Conservation (phyloP, 2,113 vertebrate species). For the Ahaetulla prasina region DNA sequence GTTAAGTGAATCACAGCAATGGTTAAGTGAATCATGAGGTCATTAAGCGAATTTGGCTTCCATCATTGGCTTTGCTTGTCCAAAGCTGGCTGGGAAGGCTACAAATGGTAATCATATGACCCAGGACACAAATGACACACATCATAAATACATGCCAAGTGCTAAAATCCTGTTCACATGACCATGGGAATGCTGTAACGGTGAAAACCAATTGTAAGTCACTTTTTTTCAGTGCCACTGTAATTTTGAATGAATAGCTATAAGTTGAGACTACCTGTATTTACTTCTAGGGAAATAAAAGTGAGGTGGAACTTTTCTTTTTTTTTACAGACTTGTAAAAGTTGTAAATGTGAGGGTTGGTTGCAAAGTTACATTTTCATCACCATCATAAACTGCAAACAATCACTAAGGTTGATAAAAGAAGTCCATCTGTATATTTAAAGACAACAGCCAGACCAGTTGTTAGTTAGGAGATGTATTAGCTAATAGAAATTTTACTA, state of each 20-base stretch:
- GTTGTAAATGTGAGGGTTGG: background rate
- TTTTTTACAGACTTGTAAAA: background rate
- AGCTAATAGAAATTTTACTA: background rate
- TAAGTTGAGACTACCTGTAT: background rate
- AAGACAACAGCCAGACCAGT: background rate
- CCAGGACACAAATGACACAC: background rate
- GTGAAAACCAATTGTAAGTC: background rate
- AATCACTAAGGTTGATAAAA: background rate
- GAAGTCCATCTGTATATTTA: background rate
- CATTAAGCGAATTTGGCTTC: background rate
- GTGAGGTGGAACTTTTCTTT: background rate
- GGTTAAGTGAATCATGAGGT: background rate
- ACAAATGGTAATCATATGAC: background rate
- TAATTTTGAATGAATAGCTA: background rate
- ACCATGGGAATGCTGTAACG: background rate
- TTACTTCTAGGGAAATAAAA: background rate
- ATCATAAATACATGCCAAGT: background rate
- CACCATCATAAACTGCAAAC: background rate
- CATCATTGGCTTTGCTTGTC: background rate
- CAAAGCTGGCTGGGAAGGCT: background rate
- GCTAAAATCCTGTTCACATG: background rate
- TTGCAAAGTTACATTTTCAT: background rate
- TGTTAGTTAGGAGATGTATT: background rate
- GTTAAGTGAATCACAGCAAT: too few species aligned
- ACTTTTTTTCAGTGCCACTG: background rate